Base-by-base conservation (phyloP, 2,113 vertebrate genomes). In the Corythoichthys intestinalis region DNA sequence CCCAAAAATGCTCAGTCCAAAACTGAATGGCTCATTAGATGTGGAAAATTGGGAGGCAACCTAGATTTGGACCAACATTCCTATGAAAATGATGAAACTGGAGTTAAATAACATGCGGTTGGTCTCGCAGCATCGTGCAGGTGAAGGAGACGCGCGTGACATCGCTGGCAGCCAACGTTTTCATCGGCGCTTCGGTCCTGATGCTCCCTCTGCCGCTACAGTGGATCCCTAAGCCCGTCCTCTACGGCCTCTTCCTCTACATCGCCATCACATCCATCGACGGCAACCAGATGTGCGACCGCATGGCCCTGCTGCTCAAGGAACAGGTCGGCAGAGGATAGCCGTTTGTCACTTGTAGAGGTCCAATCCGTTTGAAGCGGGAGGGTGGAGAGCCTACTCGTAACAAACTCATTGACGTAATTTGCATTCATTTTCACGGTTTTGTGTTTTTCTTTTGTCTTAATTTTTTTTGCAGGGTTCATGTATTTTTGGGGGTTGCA, bases 191-290 rank as follows among this genome's bases (percentile, higher is more conserved):
- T 41, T 98, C 96, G 0, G 88, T 99, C 44, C 87, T 99, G 81
- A 91, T 98, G 72, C 92, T 99, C 20, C 97, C 97, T 0, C 88
- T 96, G 49, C 97, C 97, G 0, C 94, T 98, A 50, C 96, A 98
- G 86, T 97, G 96, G 94, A 98, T 99, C 86, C 96, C 96, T 34
- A 98, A 98, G 75, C 96, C 97, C 0, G 97, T 99, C 76, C 94
- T 99, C 4, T 96, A 98, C 0, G 96, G 96, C 64, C 95, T 98
- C 71, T 99, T 99, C 87, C 95, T 99, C 79, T 98, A 98, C 90
- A 97, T 98, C 0, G 96, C 97, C 0, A 88, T 97, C 73, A 99
- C 97, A 76, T 99, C 97, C 88, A 95, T 98, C 0, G 96, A 99
- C 1, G 96, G 95, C 6, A 97, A 96, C 90, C 97, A 98, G 91